These are phyloP conservation scores for Drosophila baimaii DNA, from an alignment of 1,140 invertebrate species.

Conservation along the genomic window DNA sequence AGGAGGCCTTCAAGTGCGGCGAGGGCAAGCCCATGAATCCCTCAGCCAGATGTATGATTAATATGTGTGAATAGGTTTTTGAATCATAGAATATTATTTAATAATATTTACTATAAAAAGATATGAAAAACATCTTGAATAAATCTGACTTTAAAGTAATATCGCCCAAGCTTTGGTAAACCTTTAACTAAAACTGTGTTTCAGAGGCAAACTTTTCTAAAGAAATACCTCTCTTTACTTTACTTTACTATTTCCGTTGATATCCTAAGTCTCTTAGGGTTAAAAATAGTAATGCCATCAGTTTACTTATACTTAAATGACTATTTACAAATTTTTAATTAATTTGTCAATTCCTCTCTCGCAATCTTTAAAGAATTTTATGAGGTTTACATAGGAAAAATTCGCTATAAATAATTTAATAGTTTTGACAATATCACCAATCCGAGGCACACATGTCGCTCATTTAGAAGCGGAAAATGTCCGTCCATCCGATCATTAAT, in stretches of 20 bases:
- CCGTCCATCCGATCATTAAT: slow-evolving; percentile 43
- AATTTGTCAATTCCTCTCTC: slow-evolving; percentile 9
- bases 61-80: slow-evolving; percentile 49
- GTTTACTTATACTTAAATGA: no score
- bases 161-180: no score
- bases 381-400: slow-evolving; percentile 40
- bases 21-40: slow-evolving; percentile 68
- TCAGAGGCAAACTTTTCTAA: no score
- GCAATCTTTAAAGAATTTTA: slow-evolving; percentile 36
- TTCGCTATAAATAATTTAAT: slow-evolving; percentile 70
- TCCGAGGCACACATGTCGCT: slow-evolving; percentile 44
- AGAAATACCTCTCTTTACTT: neutral
- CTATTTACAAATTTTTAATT: neutral
- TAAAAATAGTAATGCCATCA: slow-evolving; percentile 7
- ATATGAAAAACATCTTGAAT: no score
- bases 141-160: no score
- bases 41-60: slow-evolving; percentile 66
- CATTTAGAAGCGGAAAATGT: slow-evolving; percentile 41
- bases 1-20: slow-evolving; percentile 65
- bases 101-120: neutral
- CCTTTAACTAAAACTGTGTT: neutral
- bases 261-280: neutral
- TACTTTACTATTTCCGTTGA: neutral
- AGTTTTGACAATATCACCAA: slow-evolving; percentile 33
- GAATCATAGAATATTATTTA: neutral